Evolutionary conservation across 2,888 invertebrate genomes (phyloP), one percentile per base, ranked within the genome.

Genomic region (Micoletzkya japonica): DNA sequence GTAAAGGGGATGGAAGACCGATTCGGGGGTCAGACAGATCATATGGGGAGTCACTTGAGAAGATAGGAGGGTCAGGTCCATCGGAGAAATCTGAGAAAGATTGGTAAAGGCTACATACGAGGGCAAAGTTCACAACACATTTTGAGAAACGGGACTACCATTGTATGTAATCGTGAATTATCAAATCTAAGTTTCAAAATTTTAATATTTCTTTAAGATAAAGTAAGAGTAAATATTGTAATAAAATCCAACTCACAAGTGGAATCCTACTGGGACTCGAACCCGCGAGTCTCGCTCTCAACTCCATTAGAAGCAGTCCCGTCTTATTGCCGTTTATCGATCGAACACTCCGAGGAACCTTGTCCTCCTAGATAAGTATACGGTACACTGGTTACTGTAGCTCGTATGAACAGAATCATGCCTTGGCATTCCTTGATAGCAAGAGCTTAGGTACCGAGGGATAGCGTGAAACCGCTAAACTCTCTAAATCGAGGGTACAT

Each of bases 1-100:
- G 70, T 85, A 85, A 20, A 84, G 72, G 4, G 85, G 85, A 70
- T 85, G 84, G 64, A 82, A 83, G 4, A 85, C 80, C 39, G 81
- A 80, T 70, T 82, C 82, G 3, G 83, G 76, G 7, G 85, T 83
- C 72, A 85, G 82, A 54, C 85, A 85, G 57, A 85, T 80, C 64
- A 85, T 77, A 64, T 84, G 77, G 6, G 73, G 72, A 14, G 83
- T 77, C 24, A 83, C 76, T 17, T 73, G 75, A 2, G 78, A 71
- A 44, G 74, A 71, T 20, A 81, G 60, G 2, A 70, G 60, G 10
- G 71, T 59, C 0, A 54, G 54, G 49, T 73, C 73, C 17, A 77
- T 66, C 2, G 76, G 74, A 20, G 77, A 74, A 20, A 76, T 69
- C 76, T 76, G 32, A 28, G 49, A 57, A 10, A n/a, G 30, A 49